phyloP scores from a whole-genome alignment of 2,888 invertebrate species.

The Lutraria lutraria region DNA sequence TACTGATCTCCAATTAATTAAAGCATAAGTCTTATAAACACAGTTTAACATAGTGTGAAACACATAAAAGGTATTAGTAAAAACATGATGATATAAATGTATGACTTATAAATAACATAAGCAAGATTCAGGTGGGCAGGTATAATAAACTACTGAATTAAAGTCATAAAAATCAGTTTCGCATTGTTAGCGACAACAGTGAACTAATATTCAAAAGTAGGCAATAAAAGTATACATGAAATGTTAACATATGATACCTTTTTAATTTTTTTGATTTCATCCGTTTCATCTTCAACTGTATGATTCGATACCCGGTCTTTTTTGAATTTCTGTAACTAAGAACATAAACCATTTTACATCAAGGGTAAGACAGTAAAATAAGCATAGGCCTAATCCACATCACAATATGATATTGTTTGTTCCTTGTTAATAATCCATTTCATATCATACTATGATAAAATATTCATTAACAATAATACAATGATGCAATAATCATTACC shows the following conservation, averaged over 20 bases:
- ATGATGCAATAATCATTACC: too few relatives aligned
- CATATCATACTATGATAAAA: too few relatives aligned
- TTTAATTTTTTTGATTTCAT: conserved; percentile 95
- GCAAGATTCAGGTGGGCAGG: background rate
- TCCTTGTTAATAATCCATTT: too few relatives aligned
- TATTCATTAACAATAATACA: too few relatives aligned
- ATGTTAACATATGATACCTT: conserved; percentile 85
- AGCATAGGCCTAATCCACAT: too few relatives aligned
- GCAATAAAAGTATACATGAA: background rate
- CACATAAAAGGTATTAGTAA: background rate
- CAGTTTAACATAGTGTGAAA: background rate
- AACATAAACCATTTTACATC: background rate
- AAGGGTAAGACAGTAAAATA: background rate
- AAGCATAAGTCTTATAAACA: background rate
- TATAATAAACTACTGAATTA: background rate
- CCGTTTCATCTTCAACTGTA: conserved; percentile 88
- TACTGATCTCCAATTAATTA: too few relatives aligned
- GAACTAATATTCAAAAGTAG: background rate
- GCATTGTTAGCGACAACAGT: background rate
- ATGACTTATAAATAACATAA: background rate
- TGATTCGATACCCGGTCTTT: conserved; percentile 90
- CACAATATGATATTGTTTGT: too few relatives aligned
- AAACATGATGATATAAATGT: background rate
- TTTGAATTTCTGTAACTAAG: conserved; percentile 92
- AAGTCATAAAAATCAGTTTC: background rate